Evolutionary conservation across 53 echinoderm and acorn worm genomes (phyloP).

Genomic region (Mesocentrotus franciscanus): DNA sequence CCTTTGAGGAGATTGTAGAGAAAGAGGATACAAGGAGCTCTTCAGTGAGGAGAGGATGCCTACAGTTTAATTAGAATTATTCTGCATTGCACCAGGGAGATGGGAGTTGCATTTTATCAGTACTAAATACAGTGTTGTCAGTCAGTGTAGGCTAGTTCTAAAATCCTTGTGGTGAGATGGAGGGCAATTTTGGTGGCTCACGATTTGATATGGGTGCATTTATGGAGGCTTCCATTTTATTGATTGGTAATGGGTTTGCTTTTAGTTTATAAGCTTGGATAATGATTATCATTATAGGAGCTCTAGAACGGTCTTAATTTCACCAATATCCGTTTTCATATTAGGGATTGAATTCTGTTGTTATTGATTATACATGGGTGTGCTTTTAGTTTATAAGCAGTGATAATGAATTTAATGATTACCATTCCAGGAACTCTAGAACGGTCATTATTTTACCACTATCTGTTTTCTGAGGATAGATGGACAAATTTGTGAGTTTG

Average conservation of each 20-base stretch:
- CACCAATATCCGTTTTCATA: too few relatives aligned
- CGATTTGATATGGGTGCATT: background rate
- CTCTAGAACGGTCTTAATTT: background rate
- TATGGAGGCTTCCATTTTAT: background rate
- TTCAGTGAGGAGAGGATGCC: background rate
- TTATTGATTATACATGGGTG: too few relatives aligned
- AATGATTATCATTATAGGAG: background rate
- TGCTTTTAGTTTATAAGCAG: too few relatives aligned
- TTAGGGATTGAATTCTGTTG: too few relatives aligned
- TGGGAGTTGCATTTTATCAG: too few relatives aligned
- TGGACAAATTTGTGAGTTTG: too few relatives aligned
- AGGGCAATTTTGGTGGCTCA: background rate
- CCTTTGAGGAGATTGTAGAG: background rate
- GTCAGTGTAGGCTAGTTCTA: background rate
- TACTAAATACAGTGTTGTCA: too few relatives aligned
- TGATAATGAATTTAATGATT: too few relatives aligned
- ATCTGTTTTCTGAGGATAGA: too few relatives aligned
- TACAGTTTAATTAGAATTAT: background rate
- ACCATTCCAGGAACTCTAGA: too few relatives aligned
- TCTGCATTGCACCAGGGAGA: background rate
- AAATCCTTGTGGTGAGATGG: background rate
- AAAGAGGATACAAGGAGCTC: background rate
- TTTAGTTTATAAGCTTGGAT: background rate
- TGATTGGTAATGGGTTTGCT: background rate
- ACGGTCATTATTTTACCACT: too few relatives aligned